phyloP scores from a whole-genome alignment of 2,113 vertebrate species.

The Ursus arctos region DNA sequence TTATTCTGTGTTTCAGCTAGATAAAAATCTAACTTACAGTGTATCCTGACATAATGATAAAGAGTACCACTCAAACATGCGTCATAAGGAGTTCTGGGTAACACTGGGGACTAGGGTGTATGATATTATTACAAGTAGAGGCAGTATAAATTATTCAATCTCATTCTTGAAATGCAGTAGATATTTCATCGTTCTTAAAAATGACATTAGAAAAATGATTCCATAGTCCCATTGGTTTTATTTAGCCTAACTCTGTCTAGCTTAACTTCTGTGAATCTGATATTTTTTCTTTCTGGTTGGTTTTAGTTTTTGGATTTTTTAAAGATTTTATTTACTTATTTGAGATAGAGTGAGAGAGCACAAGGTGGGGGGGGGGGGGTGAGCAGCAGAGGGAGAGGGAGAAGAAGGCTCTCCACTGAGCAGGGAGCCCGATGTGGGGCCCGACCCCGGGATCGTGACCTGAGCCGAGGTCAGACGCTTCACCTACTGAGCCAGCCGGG shows the following conservation, averaged over 20 bases:
- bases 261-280: conserved; percentile 30
- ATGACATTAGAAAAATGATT: not conserved
- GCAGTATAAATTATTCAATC: conserved; percentile 39
- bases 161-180: conserved; percentile 17
- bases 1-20: conserved; percentile 13
- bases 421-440: too few species aligned
- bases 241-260: conserved; percentile 47
- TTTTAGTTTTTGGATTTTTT: not conserved
- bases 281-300: not conserved
- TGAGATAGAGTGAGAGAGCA: too few species aligned
- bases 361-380: too few species aligned
- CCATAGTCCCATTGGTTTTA: not conserved
- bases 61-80: not conserved
- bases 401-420: too few species aligned
- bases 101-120: not conserved
- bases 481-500: too few species aligned
- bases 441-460: too few species aligned
- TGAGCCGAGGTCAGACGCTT: too few species aligned
- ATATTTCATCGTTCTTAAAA: conserved; percentile 32
- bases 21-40: conserved; percentile 39
- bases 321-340: not conserved
- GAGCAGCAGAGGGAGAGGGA: too few species aligned
- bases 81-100: not conserved
- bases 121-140: conserved; percentile 15
- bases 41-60: conserved; percentile 56